phyloP scores from a whole-genome alignment of 2,113 vertebrate genomes.

The Columba livia region DNA sequence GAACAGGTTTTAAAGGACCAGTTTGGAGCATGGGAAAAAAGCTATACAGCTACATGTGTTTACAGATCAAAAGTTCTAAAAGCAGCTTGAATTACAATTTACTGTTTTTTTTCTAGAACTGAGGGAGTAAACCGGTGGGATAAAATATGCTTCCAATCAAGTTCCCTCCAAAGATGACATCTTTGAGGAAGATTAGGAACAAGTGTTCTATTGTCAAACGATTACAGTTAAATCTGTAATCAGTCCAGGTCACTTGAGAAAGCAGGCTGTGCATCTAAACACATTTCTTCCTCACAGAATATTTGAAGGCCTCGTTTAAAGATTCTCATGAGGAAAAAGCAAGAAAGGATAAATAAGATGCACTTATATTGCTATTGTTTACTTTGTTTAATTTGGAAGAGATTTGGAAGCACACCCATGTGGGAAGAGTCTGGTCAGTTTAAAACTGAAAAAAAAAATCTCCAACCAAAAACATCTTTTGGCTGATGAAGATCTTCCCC shows the following conservation, averaged over 20 bases:
- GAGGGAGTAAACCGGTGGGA: neutral
- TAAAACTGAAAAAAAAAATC: neutral
- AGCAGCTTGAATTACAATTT: neutral
- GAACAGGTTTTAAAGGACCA: neutral
- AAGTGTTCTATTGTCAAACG: neutral
- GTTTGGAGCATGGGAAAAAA: neutral
- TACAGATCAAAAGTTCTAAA: neutral
- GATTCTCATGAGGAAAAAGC: neutral
- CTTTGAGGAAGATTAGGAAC: neutral
- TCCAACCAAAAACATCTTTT: neutral
- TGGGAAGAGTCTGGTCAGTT: neutral
- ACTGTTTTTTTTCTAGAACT: neutral
- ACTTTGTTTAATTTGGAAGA: constrained; percentile 12
- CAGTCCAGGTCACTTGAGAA: neutral
- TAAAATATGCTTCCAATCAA: neutral
- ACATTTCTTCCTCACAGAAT: neutral
- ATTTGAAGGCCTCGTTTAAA: neutral
- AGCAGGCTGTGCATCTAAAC: neutral
- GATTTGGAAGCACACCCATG: constrained; percentile 10
- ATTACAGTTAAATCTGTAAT: neutral
- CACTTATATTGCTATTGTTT: neutral
- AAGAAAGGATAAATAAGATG: neutral
- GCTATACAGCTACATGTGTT: neutral
- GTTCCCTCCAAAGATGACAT: neutral
- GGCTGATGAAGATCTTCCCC: neutral